A percentile compares a stretch with the other conserved stretches of the same genome.
These are phyloP conservation scores for Cremastinae sp. DNA, from an alignment of 2,888 invertebrate genomes.

Conservation along the genomic window DNA sequence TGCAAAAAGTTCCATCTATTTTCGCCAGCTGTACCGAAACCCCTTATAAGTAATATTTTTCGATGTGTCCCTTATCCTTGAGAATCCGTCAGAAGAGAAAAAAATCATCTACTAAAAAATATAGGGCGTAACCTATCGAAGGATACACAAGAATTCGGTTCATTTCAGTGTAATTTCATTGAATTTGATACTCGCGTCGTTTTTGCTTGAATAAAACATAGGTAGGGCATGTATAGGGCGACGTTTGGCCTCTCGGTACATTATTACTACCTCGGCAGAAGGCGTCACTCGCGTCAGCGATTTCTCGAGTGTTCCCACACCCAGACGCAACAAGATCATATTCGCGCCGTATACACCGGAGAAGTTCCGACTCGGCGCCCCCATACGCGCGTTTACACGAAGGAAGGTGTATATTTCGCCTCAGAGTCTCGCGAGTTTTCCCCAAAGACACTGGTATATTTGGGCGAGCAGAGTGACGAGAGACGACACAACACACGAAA, in stretches of 20 bases:
- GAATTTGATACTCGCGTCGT: slow-evolving; percentile 2
- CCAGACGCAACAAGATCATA: slow-evolving; percentile 66
- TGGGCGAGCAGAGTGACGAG: no score
- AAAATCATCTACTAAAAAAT: no score
- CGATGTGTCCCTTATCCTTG: background rate
- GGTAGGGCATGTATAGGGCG: background rate
- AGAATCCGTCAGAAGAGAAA: background rate
- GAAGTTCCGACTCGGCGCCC: slow-evolving; percentile 10
- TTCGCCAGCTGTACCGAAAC: no score
- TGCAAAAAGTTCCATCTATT: no score
- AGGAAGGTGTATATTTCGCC: background rate
- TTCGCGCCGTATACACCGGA: slow-evolving; percentile 52
- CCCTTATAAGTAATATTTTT: no score
- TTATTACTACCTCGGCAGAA: slow-evolving; percentile 47
- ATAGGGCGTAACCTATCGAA: no score
- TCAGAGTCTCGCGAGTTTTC: slow-evolving; percentile 28
- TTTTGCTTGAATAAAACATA: background rate
- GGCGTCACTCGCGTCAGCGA: slow-evolving; percentile 59
- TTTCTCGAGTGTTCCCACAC: slow-evolving; percentile 56
- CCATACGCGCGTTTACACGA: background rate
- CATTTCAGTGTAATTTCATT: background rate
- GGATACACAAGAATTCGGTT: no score
- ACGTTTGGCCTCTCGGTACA: slow-evolving; percentile 7
- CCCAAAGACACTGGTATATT: slow-evolving; percentile 10
- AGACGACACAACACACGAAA: no score